A percentile compares a stretch with the other conserved stretches of the same genome.
Evolutionary conservation across 2,113 vertebrate genomes (phyloP).

Genomic region (Nibea albiflora): DNA sequence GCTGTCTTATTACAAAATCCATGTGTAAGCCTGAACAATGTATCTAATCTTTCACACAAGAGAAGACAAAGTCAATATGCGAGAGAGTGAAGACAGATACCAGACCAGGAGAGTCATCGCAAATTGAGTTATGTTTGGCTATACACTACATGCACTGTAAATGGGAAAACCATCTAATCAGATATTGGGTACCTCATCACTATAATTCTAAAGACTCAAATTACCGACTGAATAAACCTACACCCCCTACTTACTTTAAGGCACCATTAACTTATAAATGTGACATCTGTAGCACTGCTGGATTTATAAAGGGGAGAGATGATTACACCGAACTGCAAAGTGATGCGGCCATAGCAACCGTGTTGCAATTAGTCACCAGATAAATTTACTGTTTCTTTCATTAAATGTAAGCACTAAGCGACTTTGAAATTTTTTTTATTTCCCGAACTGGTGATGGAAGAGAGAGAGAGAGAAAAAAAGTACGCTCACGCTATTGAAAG

Average conservation of each 20-base stretch:
- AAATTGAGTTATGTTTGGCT: slow-evolving; percentile 83
- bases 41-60: slow-evolving; percentile 84
- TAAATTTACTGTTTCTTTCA: slow-evolving; percentile 60
- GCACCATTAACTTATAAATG: slow-evolving; percentile 81
- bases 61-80: slow-evolving; percentile 83
- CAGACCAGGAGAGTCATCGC: slow-evolving; percentile 71
- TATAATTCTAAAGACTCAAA: slow-evolving; percentile 85
- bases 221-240: slow-evolving; percentile 79
- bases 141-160: slow-evolving; percentile 83
- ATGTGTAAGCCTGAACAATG: slow-evolving; percentile 79
- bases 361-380: slow-evolving; percentile 55
- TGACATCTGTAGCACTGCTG: slow-evolving; percentile 75
- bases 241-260: slow-evolving; percentile 80
- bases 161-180: slow-evolving; percentile 89
- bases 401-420: slow-evolving; percentile 38
- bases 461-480: slow-evolving; percentile 7
- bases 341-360: slow-evolving; percentile 61
- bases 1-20: slow-evolving; percentile 84
- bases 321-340: slow-evolving; percentile 66
- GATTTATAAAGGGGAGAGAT: slow-evolving; percentile 71
- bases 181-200: slow-evolving; percentile 85
- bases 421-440: slow-evolving; percentile 29
- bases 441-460: slow-evolving; percentile 6
- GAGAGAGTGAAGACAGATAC: slow-evolving; percentile 78
- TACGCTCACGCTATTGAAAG: background rate